phyloP scores from a whole-genome alignment of 2,888 invertebrate species.

The Tipula lateralis region DNA sequence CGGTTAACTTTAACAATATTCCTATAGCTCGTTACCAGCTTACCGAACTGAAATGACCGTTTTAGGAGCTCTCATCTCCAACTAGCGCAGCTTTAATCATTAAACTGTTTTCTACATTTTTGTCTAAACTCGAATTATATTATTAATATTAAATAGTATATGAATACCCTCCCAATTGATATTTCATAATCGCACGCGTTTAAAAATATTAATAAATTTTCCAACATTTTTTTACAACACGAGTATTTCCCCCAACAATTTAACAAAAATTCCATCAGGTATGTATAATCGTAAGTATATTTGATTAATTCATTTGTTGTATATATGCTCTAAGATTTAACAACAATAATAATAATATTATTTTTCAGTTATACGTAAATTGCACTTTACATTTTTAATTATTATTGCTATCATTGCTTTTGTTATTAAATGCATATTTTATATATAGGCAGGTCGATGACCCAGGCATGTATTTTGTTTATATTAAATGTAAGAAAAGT shows the following conservation, averaged over 20 bases:
- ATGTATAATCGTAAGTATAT: neutral
- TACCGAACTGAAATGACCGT: no score
- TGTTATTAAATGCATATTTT: neutral
- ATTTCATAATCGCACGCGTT: neutral
- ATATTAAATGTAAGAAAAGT: constrained; percentile 24
- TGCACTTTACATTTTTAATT: constrained; percentile 19
- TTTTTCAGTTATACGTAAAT: neutral
- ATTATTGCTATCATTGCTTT: neutral
- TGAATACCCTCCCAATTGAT: no score
- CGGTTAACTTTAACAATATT: no score
- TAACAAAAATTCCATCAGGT: neutral
- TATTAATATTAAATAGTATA: no score
- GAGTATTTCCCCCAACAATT: neutral
- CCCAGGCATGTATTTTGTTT: constrained; percentile 1
- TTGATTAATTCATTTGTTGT: neutral
- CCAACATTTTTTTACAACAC: neutral
- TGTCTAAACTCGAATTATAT: no score
- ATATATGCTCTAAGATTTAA: neutral
- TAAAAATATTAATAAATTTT: neutral
- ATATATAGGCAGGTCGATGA: constrained; percentile 11
- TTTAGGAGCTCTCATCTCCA: no score
- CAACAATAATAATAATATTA: neutral
- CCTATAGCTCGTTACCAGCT: no score
- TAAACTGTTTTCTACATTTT: no score
- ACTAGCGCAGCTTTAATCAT: no score